phyloP scores from a whole-genome alignment of 2,797 vertebrate species.

The Brotula barbata region DNA sequence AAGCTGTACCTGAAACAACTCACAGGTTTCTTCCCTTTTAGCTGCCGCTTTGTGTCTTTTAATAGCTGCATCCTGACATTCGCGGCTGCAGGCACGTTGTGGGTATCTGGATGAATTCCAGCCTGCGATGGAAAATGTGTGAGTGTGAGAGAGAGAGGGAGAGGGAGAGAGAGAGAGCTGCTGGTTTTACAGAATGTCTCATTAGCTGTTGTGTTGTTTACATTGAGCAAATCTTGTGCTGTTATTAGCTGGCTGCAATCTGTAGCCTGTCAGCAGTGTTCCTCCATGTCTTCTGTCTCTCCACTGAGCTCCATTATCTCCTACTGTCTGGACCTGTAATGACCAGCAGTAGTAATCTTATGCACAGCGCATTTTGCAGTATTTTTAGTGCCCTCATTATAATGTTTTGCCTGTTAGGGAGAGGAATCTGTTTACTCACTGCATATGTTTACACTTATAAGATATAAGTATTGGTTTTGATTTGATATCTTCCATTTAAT shows the following conservation, averaged over 20 bases:
- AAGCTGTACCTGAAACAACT: neutral
- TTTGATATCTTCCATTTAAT: too few relatives aligned
- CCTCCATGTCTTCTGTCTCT: neutral
- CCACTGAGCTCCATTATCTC: neutral
- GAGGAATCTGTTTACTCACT: too few relatives aligned
- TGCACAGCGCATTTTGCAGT: neutral
- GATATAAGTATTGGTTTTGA: too few relatives aligned
- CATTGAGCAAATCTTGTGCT: neutral
- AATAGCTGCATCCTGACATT: constrained; percentile 6
- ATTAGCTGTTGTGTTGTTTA: constrained; percentile 23
- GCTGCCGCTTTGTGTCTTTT: constrained; percentile 3
- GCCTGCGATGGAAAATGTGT: too few relatives aligned
- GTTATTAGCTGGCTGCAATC: constrained; percentile 8
- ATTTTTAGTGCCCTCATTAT: constrained; percentile 1
- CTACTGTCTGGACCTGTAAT: neutral
- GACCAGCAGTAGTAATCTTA: neutral
- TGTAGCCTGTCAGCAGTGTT: neutral
- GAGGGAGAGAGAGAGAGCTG: too few relatives aligned
- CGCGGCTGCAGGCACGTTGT: neutral
- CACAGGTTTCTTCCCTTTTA: constrained; percentile 8
- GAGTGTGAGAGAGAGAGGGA: too few relatives aligned
- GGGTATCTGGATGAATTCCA: neutral
- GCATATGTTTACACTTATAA: too few relatives aligned
- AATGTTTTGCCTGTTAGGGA: neutral
- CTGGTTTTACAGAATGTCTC: constrained; percentile 16